These are phyloP conservation scores for Colletes gigas DNA, from an alignment of 1,140 invertebrate genomes.

Conservation along the genomic window DNA sequence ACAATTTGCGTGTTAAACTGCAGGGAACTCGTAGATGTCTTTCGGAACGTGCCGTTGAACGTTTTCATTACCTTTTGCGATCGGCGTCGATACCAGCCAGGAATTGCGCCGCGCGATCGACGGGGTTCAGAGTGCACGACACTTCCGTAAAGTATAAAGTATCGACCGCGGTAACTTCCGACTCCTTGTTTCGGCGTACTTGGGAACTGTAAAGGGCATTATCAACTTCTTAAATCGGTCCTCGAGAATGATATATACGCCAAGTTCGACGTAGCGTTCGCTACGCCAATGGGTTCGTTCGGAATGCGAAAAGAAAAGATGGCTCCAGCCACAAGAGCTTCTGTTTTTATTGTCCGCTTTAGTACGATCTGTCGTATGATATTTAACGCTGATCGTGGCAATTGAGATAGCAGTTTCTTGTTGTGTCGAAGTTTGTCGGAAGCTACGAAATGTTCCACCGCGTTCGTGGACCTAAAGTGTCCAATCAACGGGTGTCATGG, in stretches of 20 bases:
- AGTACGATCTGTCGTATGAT: too few relatives aligned
- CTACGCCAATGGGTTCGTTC: background rate
- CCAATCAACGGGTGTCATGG: too few relatives aligned
- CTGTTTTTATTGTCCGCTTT: too few relatives aligned
- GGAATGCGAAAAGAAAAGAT: constrained; percentile 5
- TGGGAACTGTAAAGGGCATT: constrained; percentile 42
- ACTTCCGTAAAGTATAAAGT: background rate
- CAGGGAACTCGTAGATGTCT: background rate
- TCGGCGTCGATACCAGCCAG: background rate
- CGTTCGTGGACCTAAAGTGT: too few relatives aligned
- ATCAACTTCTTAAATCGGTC: constrained; percentile 54
- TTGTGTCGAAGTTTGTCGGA: too few relatives aligned
- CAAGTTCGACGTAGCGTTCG: constrained; percentile 38
- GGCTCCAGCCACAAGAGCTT: constrained; percentile 16
- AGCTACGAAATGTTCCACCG: too few relatives aligned
- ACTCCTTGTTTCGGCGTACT: constrained; percentile 29
- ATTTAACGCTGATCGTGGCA: too few relatives aligned
- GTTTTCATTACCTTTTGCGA: constrained; percentile 5
- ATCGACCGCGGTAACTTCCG: background rate
- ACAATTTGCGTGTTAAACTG: constrained; percentile 6
- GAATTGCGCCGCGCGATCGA: background rate
- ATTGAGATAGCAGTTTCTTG: too few relatives aligned
- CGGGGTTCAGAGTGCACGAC: background rate
- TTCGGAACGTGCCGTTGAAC: background rate
- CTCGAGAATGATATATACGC: constrained; percentile 43